These are phyloP conservation scores for Bembecia ichneumoniformis DNA, from an alignment of 2,888 invertebrate genomes.

Conservation along the genomic window DNA sequence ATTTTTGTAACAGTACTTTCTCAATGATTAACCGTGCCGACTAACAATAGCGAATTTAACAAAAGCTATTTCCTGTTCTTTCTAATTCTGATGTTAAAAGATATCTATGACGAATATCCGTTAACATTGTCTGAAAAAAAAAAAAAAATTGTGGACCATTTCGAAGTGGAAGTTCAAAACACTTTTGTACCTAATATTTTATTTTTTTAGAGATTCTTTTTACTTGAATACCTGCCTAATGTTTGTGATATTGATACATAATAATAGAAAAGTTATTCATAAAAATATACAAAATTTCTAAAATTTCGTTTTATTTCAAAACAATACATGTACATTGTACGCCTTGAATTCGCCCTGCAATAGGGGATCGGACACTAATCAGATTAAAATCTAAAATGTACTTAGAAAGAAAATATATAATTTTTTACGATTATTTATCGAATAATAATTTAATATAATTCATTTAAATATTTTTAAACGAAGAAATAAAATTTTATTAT, in stretches of 20 bases:
- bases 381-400: too few relatives aligned
- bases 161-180: conserved; percentile 1
- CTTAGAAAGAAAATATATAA: too few relatives aligned
- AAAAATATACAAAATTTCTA: conserved; percentile 65
- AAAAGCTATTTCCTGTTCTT: conserved; percentile 3
- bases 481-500: too few relatives aligned
- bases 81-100: conserved; percentile 3
- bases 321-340: background rate
- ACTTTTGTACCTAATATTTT: conserved; percentile 11
- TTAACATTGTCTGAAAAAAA: conserved; percentile 5
- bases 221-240: conserved; percentile 62
- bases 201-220: conserved; percentile 56
- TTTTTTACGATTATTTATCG: too few relatives aligned
- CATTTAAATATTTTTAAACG: too few relatives aligned
- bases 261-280: conserved; percentile 62
- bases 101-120: conserved; percentile 8
- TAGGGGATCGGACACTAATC: too few relatives aligned
- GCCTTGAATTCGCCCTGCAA: too few relatives aligned
- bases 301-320: conserved; percentile 19
- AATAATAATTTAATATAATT: too few relatives aligned
- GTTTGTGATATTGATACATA: conserved; percentile 60
- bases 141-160: conserved; percentile 2
- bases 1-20: conserved; percentile 10
- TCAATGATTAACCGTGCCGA: background rate
- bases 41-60: background rate